Percentiles rank a stretch among this genome's conserved stretches.
Evolutionary conservation across 1,140 invertebrate genomes (phyloP).

Genomic region (Lepidurus apus): DNA sequence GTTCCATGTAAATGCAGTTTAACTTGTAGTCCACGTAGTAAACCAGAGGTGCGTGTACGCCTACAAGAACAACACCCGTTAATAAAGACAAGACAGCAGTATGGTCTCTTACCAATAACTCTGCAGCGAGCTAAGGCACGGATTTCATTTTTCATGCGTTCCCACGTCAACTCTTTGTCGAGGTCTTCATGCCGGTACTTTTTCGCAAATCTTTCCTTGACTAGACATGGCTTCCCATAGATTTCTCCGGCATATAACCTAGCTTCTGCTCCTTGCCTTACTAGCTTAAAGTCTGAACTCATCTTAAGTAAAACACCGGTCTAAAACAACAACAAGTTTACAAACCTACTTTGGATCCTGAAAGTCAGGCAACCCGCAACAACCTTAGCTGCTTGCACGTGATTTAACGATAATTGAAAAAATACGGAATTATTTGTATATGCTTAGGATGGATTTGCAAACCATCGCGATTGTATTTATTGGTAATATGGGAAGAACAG

Average conservation of each 20-base stretch:
- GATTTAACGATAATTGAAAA: no score
- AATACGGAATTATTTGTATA: constrained; percentile 27
- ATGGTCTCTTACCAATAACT: constrained; percentile 53
- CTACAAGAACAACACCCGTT: constrained; percentile 43
- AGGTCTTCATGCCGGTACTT: constrained; percentile 81
- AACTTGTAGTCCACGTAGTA: constrained; percentile 71
- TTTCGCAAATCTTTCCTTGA: constrained; percentile 91
- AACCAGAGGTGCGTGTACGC: constrained; percentile 71
- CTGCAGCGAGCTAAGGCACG: constrained; percentile 73
- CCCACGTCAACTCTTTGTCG: constrained; percentile 74
- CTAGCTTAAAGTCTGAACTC: not conserved
- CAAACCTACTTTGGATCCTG: not conserved
- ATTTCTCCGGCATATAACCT: constrained; percentile 71
- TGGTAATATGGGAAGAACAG: not conserved
- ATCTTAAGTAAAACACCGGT: not conserved
- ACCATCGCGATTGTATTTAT: no score
- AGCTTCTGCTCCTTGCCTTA: constrained; percentile 91
- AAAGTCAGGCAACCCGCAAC: not conserved
- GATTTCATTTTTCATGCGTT: constrained; percentile 83
- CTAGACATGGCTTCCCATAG: constrained; percentile 67
- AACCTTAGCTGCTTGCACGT: no score
- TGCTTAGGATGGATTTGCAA: not conserved
- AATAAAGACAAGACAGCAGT: not conserved
- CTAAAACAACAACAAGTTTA: no score
- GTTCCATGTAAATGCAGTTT: constrained; percentile 80